Base-by-base conservation (phyloP, 1,140 invertebrate genomes). In the Platyscapa corneri region DNA sequence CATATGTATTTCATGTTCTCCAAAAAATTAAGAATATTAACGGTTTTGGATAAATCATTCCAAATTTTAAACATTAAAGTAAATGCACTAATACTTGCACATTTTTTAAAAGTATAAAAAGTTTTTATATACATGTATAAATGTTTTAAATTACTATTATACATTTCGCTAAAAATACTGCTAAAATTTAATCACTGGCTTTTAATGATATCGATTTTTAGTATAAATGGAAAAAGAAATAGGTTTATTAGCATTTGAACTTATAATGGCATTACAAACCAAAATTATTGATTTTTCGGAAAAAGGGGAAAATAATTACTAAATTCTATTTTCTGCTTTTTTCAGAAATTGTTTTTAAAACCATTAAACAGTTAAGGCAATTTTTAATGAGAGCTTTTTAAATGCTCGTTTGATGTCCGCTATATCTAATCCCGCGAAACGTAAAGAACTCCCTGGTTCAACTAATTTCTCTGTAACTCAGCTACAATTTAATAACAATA, bases 11-110 rank as follows among this genome's bases (percentile, higher is more conserved):
- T 75, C 20, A 34, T 56, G 64, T 74, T 53, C 65, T n/a, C 70
- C 70, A 82, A 85, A 75, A 39, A 64, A 85, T 72, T 65, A 85
- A 65, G 65, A 85, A 85, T 85, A 85, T 67, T 82, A 67, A 85
- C 53, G 0, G 0, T 3, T 27, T 82, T 85, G 37, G 83, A 80
- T 82, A 80, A 85, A 65, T 23, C 82, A 46, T 84, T 84, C 46
- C 46, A 39, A 42, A 23, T 70, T 39, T 74, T 12, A 79, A 72
- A 72, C 34, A 16, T 42, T 70, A 6, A 79, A 70, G 12, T 79
- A 53, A 84, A 84, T 23, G 14, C 46, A 72, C n/a, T 70, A 79
- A 32, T 42, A 14, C 39, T 32, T 79, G 32, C 49, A 39, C 72
- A 78, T 56, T 72, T n/a, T 39, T 56, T 37, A 49, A 77, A 65